phyloP scores from a whole-genome alignment of 1,140 invertebrate genomes.

The Lineus longissimus region DNA sequence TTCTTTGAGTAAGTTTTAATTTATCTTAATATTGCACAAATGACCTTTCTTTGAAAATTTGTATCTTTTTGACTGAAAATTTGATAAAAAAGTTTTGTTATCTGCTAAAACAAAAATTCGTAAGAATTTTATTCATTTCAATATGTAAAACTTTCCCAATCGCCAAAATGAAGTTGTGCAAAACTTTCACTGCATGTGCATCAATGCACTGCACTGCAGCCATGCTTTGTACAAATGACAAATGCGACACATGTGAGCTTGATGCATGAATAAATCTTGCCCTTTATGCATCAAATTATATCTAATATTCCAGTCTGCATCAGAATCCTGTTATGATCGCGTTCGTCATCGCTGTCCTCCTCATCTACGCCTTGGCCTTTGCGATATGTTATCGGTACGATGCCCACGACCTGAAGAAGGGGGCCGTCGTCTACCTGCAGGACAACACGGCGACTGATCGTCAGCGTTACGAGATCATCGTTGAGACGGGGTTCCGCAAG shows the following conservation, averaged over 20 bases:
- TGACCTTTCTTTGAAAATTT: neutral
- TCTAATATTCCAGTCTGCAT: constrained; percentile 31
- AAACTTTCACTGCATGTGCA: no score
- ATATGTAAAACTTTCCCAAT: no score
- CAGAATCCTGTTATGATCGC: constrained; percentile 41
- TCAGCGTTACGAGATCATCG: constrained; percentile 49
- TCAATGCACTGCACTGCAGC: no score
- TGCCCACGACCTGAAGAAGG: constrained; percentile 48
- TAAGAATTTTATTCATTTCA: no score
- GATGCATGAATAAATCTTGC: no score
- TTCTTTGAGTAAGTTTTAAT: constrained; percentile 42
- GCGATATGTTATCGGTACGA: constrained; percentile 54
- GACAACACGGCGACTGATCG: constrained; percentile 46
- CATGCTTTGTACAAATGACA: no score
- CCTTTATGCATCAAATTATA: no score
- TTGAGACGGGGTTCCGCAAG: constrained; percentile 50
- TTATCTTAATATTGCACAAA: no score
- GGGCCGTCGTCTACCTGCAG: constrained; percentile 39
- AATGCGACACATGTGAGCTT: no score
- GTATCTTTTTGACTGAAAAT: no score
- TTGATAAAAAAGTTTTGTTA: no score
- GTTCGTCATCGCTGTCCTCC: constrained; percentile 51
- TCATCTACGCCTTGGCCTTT: constrained; percentile 52
- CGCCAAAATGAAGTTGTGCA: no score
- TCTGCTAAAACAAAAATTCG: neutral